These are phyloP conservation scores for Cheilosia urbana DNA, from an alignment of 2,888 invertebrate genomes.

Conservation along the genomic window DNA sequence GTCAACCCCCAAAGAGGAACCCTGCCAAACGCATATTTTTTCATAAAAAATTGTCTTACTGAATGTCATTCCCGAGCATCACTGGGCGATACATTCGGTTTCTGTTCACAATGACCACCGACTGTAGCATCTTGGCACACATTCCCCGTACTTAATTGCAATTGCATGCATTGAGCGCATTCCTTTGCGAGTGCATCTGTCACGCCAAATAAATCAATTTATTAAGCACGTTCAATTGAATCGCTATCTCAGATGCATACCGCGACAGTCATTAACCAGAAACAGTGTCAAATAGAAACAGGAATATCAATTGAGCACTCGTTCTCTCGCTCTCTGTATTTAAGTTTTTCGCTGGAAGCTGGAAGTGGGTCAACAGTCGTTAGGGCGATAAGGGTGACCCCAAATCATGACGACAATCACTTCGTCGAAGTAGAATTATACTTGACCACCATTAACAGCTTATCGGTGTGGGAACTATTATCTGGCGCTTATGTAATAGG, in stretches of 20 bases:
- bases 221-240: constrained; percentile 68
- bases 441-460: constrained; percentile 51
- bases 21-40: neutral
- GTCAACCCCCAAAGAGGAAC: no score
- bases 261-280: constrained; percentile 60
- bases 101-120: neutral
- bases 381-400: constrained; percentile 38
- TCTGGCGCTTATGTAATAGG: constrained; percentile 32
- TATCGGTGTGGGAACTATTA: constrained; percentile 28
- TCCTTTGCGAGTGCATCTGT: constrained; percentile 34
- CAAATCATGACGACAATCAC: constrained; percentile 18
- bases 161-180: constrained; percentile 28
- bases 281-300: neutral
- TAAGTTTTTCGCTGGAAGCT: neutral
- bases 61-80: neutral
- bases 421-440: constrained; percentile 8
- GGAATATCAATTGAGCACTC: constrained; percentile 29
- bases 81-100: neutral
- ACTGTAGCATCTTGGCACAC: constrained; percentile 50
- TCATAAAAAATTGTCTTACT: neutral
- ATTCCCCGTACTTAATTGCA: constrained; percentile 53
- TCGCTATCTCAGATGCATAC: constrained; percentile 50
- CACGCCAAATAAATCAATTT: constrained; percentile 71
- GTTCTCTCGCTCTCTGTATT: neutral
- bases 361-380: constrained; percentile 62